These are phyloP conservation scores for Carettochelys insculpta DNA, from an alignment of 2,113 vertebrate species.

Conservation along the genomic window DNA sequence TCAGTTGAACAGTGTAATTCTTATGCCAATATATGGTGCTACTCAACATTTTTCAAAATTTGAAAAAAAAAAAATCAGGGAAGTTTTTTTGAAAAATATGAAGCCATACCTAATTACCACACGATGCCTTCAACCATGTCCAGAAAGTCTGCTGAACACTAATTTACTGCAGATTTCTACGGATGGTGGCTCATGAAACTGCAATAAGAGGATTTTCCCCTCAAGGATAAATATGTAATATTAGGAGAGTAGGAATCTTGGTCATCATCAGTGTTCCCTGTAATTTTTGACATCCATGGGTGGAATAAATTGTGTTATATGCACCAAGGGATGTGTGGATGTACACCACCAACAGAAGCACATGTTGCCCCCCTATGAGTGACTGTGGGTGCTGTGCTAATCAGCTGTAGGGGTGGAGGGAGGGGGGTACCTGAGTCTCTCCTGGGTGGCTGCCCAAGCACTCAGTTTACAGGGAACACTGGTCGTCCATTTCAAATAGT, in stretches of 20 bases:
- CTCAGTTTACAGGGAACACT: no score
- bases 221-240: not conserved
- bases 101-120: not conserved
- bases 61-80: not conserved
- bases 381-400: no score
- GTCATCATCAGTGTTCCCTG: no score
- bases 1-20: not conserved
- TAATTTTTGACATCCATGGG: no score
- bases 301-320: no score
- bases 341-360: no score
- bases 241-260: not conserved
- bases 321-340: no score
- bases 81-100: not conserved
- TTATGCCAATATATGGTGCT: not conserved
- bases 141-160: not conserved
- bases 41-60: not conserved
- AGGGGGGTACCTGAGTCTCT: no score
- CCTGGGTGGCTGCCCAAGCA: no score
- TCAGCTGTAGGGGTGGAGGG: no score
- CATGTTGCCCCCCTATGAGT: no score
- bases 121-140: not conserved
- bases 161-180: not conserved
- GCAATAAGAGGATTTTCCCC: not conserved
- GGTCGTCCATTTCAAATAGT: constrained; percentile 13
- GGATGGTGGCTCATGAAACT: not conserved